phyloP scores from a whole-genome alignment of 1,140 invertebrate genomes.

The Meloidogyne floridensis region DNA sequence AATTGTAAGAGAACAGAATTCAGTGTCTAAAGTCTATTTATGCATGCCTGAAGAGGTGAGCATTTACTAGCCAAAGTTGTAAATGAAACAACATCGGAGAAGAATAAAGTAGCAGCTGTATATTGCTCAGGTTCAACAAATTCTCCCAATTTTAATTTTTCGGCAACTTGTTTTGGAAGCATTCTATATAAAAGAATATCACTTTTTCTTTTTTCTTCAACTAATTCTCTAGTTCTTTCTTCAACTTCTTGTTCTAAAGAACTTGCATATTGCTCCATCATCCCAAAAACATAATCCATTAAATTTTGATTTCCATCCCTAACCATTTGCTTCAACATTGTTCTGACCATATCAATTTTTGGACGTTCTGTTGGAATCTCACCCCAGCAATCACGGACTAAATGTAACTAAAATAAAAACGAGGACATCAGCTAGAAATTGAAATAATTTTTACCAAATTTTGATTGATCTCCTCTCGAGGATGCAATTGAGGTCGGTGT shows the following conservation, averaged over 20 bases:
- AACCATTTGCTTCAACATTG: constrained; percentile 45
- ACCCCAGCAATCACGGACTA: constrained; percentile 69
- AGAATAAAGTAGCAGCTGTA: constrained; percentile 90
- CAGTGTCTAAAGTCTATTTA: constrained; percentile 69
- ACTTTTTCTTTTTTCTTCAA: constrained; percentile 94
- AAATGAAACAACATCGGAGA: constrained; percentile 97
- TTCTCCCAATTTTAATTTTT: constrained; percentile 78
- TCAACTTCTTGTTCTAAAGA: constrained; percentile 83
- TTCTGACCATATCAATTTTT: constrained; percentile 79
- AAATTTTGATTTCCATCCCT: constrained; percentile 75
- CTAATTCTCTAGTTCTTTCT: constrained; percentile 85
- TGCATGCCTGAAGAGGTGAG: constrained; percentile 77
- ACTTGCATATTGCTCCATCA: constrained; percentile 83
- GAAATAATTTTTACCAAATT: constrained; percentile 31
- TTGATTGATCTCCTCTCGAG: constrained; percentile 42
- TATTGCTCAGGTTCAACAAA: constrained; percentile 91
- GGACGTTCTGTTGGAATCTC: constrained; percentile 85
- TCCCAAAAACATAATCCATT: constrained; percentile 82
- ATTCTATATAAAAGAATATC: constrained; percentile 84
- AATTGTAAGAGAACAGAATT: constrained; percentile 66
- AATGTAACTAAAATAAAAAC: constrained; percentile 37
- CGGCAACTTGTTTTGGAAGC: constrained; percentile 77
- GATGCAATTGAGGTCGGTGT: constrained; percentile 37
- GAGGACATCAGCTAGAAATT: background rate
- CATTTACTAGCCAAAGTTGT: constrained; percentile 92